phyloP scores from a whole-genome alignment of 2,113 vertebrate genomes.

The Myotis lucifugus region DNA sequence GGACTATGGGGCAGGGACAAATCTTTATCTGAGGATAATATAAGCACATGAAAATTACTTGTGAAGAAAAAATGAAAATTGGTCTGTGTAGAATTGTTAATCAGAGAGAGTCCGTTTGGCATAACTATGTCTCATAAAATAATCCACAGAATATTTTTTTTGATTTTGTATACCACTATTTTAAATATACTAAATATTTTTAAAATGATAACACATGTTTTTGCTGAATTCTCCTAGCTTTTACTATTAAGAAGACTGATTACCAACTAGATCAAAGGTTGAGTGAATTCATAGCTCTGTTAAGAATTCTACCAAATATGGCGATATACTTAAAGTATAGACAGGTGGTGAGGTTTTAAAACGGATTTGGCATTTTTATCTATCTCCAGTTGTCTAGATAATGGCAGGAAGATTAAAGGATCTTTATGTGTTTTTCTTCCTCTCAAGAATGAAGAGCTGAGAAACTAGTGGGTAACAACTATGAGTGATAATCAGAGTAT shows the following conservation, averaged over 20 bases:
- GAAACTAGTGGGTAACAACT: not conserved
- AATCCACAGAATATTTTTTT: not conserved
- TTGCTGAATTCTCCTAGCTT: not conserved
- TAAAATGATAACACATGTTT: not conserved
- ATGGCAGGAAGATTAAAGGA: not conserved
- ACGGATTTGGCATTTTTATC: not conserved
- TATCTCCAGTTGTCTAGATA: not conserved
- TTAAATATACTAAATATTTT: not conserved
- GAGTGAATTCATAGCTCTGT: not conserved
- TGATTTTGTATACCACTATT: not conserved
- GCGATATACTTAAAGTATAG: not conserved
- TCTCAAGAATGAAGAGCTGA: not conserved
- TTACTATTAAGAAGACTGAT: not conserved
- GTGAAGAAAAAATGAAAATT: not conserved
- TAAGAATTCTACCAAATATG: not conserved
- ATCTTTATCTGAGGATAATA: not conserved
- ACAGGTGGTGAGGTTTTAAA: not conserved
- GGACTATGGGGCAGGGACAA: not conserved
- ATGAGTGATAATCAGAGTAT: not conserved
- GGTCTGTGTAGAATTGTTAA: not conserved
- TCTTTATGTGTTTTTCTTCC: not conserved
- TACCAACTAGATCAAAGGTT: not conserved
- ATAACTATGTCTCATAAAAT: not conserved
- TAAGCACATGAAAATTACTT: not conserved
- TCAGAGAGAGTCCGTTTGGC: not conserved